Evolutionary conservation across 1,140 invertebrate species (phyloP), one percentile per base, ranked within the genome.

Genomic region (Lordiphosa stackelbergi): DNA sequence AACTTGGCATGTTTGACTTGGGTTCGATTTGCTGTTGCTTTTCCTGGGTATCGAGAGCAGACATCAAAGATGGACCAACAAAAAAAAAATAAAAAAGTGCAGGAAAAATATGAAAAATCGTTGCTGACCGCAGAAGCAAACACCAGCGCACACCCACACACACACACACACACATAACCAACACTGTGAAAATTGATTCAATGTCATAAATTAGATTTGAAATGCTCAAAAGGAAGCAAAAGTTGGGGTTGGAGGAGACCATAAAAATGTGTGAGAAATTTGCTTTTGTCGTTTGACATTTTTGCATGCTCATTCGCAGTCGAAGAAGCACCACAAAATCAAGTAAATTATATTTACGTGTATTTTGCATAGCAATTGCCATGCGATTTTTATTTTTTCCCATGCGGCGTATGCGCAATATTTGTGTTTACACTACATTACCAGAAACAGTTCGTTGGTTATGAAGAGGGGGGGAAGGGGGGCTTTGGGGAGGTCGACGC

Each of bases 171-270:
- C 40, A 45, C 40, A 43, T 34, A 24, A 24, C 22, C 22, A 24
- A 19, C 56, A 54, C 53, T 59, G 48, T 59, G 48, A 53, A 70
- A 83, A 83, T 83, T 83, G 78, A 83, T 83, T 84, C 72, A 84
- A 83, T 83, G 78, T 83, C 77, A 83, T 83, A 83, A 83, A 83
- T 83, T 83, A 84, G 77, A 83, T 83, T 83, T 83, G 73, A 83
- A 83, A 83, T 81, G 62, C 72, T 81, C 75, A 68, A 81, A 81
- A 79, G 73, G 65, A 55, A 31, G 28, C 28, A 31, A 31, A 31
- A 31, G 28, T 31, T 31, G 28, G 22, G 22, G 22, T 5, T 12
- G 24, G 51, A 54, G 53, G 66, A 61, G 53, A 11, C 75, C 66
- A 81, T 71, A 79, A 69, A 79, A 81, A 81, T 81, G 71, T 79